These are phyloP conservation scores for Peromyscus polionotus DNA, from an alignment of 2,113 vertebrate genomes.

Conservation along the genomic window DNA sequence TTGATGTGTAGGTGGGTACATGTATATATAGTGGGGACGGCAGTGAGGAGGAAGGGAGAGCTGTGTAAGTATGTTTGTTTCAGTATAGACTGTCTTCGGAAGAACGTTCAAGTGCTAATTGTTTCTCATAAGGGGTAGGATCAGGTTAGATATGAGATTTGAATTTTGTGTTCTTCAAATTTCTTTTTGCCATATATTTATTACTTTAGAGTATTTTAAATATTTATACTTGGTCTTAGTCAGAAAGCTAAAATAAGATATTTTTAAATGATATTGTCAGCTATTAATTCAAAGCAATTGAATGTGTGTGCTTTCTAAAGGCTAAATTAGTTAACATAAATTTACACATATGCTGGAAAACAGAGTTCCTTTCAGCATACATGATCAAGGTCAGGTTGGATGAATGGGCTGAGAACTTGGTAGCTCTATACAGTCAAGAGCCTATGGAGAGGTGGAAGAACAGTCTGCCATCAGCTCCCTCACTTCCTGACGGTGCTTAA, in stretches of 20 bases:
- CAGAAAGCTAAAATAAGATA: neutral
- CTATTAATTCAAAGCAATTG: slow-evolving; percentile 10
- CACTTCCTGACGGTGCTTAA: neutral
- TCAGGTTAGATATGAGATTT: neutral
- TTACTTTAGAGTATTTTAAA: neutral
- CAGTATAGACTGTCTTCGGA: neutral
- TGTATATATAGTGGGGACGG: neutral
- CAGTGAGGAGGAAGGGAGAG: neutral
- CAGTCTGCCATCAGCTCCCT: neutral
- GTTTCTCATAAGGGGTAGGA: neutral
- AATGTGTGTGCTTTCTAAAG: neutral
- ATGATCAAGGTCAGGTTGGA: neutral
- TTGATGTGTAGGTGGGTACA: neutral
- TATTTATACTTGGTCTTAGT: neutral
- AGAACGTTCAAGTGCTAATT: neutral
- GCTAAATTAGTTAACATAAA: neutral
- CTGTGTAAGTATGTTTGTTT: neutral
- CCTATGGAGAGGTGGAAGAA: neutral
- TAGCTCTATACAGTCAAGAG: neutral
- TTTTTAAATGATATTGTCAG: neutral
- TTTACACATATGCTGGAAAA: neutral
- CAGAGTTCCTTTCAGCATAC: neutral
- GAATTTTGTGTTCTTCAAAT: neutral
- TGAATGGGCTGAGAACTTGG: neutral
- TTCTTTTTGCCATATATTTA: slow-evolving; percentile 6